Evolutionary conservation across 2,797 vertebrate species (phyloP), one percentile per base, ranked within the genome.

Genomic region (Picus viridis): DNA sequence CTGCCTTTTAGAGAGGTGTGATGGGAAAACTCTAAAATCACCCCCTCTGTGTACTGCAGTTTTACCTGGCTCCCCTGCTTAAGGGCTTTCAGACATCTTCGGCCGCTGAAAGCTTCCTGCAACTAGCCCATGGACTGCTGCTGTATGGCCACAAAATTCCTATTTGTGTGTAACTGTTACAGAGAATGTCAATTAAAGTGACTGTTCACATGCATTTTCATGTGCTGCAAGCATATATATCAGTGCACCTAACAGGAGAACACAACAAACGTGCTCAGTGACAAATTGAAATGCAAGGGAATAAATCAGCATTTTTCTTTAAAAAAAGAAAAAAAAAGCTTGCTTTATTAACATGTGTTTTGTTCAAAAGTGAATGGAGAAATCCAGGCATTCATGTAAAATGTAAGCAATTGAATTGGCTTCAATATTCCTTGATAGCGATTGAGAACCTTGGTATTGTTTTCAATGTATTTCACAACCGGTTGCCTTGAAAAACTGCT

Each of bases 401-500:
- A 88, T 88, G 76, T 89, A 95, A 95, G 92, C 94, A 94, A 89
- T 45, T 93, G 91, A 91, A 80, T 81, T 65, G 80, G 89, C 82
- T 96, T 95, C 78, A 59, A 39, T 92, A 92, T 96, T 93, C 89
- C 84, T 83, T 91, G 83, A 80, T 86, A 95, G 86, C 18, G 12
- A 90, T 78, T 79, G 75, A 88, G 39, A 86, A 92, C 95, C 79
- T 89, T 89, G 43, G 74, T 85, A 79, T 69, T 89, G 80, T 97
- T 97, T 97, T 96, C 54, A 16, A 79, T 78, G 51, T 74, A 84
- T 96, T 97, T 97, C 96, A 96, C 97, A 97, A 98, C 43, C 26
- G 84, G 76, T 95, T 96, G 96, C 96, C 89, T 97, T 95, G 91
- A 96, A 97, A 97, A 97, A 96, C 95, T 94, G 94, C 94, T 97